These are phyloP conservation scores for Sympetrum striolatum DNA, from an alignment of 2,888 invertebrate species.

Conservation along the genomic window DNA sequence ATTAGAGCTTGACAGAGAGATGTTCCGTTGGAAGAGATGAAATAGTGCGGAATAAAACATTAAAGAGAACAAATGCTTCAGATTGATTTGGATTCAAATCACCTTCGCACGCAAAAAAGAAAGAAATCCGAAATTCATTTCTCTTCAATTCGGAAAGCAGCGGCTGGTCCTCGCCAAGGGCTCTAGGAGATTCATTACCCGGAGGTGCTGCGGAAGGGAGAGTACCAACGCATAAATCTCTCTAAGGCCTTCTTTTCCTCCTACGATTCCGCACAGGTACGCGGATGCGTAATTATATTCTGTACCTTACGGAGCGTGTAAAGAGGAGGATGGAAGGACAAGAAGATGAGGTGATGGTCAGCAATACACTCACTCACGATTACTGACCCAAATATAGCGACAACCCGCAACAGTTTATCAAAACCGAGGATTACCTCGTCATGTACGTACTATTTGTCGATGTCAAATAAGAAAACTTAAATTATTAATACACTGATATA, in stretches of 20 bases:
- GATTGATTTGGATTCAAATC: constrained; percentile 28
- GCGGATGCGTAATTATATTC: constrained; percentile 38
- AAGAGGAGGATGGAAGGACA: too few species aligned
- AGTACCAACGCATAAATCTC: constrained; percentile 10
- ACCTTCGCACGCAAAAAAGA: background rate
- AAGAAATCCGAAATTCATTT: constrained; percentile 1
- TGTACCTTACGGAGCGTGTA: constrained; percentile 16
- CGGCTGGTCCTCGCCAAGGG: background rate
- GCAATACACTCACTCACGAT: too few species aligned
- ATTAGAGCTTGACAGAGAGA: background rate
- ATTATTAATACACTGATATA: too few species aligned
- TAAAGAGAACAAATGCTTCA: background rate
- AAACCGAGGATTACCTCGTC: too few species aligned
- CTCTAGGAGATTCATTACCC: constrained; percentile 26
- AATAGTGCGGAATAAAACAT: background rate
- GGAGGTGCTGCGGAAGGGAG: background rate
- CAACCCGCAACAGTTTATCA: too few species aligned
- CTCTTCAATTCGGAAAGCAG: background rate
- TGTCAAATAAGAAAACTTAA: too few species aligned
- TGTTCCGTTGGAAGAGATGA: background rate
- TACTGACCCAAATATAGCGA: too few species aligned
- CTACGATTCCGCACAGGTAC: constrained; percentile 30
- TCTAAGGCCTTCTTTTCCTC: background rate
- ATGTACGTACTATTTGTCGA: too few species aligned
- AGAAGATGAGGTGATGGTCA: background rate